Evolutionary conservation across 2,797 vertebrate genomes (phyloP), one percentile per base, ranked within the genome.

Genomic region (Clarias pachynema): DNA sequence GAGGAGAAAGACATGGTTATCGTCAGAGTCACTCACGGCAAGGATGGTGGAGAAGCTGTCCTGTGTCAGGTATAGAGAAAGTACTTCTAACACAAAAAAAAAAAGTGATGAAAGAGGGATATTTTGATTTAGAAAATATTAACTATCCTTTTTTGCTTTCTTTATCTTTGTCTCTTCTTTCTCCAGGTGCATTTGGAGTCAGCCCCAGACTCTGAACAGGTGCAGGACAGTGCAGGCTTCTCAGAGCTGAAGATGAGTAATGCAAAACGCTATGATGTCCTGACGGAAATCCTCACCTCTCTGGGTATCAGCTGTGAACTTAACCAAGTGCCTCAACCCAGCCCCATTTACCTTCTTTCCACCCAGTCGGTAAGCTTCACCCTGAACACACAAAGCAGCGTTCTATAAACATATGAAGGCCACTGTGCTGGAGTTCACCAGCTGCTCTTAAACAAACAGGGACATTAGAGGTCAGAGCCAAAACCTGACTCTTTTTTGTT

Each of bases 51-150:
- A 26, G 97, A 97, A 92, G 97, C 97, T n/a, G 85, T 99, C 74
- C 95, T 99, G 6, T 97, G 94, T 90, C 98, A 99, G 97, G 98
- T 98, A 95, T 68, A 57, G 56, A 31, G 44, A 66, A 77, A 20
- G 9, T 7, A 63, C 77, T 24, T 34, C 5, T 16, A 37, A 6
- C 37, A 16, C n/a, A 22, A 3, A 20, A 20, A 24, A 40, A 16
- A 6, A 12, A 49, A 49, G 1, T 29, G 20, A 37, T 78, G 10
- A 3, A 62, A 40, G 16, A 3, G 9, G 12, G 5, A 37, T 78
- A 1, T 15, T 63, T 79, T n/a, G 16, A 63, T 40, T 65, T n/a
- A 40, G 5, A 1, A 26, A 22, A 3, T 82, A 26, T 1, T 53
- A n/a, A 20, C 37, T 66, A 26, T 49, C 4, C 1, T 34, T 84